A percentile compares a stretch with the other conserved stretches of the same genome.
phyloP scores from a whole-genome alignment of 35 echinoderm and acorn worm species.

The Apostichopus parvimensis region DNA sequence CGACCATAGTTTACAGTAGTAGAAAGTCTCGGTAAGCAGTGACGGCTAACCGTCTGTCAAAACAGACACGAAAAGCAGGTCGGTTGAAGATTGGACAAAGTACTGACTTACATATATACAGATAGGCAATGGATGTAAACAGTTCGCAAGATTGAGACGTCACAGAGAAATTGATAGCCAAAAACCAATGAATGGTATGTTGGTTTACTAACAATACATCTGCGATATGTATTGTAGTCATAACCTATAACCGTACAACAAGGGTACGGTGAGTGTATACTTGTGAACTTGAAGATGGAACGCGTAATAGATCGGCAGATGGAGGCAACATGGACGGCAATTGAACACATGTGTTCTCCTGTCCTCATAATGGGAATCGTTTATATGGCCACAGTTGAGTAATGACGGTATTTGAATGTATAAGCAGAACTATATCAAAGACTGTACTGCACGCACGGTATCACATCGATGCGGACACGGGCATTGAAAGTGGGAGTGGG shows the following conservation, averaged over 20 bases:
- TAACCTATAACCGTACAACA: background rate
- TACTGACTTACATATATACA: background rate
- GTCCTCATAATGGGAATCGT: too few species aligned
- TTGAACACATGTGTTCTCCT: too few species aligned
- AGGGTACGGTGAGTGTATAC: too few species aligned
- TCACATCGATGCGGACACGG: too few species aligned
- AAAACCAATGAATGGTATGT: conserved; percentile 15
- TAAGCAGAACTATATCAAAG: too few species aligned
- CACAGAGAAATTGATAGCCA: background rate
- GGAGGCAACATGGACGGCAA: too few species aligned
- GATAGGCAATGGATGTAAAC: background rate
- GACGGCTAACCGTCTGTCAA: background rate
- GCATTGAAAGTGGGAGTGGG: too few species aligned
- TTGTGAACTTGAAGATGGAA: too few species aligned
- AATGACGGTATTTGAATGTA: too few species aligned
- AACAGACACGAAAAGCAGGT: background rate
- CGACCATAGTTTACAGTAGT: background rate
- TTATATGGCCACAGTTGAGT: too few species aligned
- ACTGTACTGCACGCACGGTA: too few species aligned
- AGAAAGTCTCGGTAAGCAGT: background rate
- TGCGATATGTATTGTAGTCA: background rate
- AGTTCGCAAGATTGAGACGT: background rate
- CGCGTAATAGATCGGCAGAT: too few species aligned
- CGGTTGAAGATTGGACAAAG: background rate
- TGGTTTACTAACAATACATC: conserved; percentile 1